Evolutionary conservation across 1,140 invertebrate species (phyloP), one percentile per base, ranked within the genome.

Genomic region (Drosophila obscura): DNA sequence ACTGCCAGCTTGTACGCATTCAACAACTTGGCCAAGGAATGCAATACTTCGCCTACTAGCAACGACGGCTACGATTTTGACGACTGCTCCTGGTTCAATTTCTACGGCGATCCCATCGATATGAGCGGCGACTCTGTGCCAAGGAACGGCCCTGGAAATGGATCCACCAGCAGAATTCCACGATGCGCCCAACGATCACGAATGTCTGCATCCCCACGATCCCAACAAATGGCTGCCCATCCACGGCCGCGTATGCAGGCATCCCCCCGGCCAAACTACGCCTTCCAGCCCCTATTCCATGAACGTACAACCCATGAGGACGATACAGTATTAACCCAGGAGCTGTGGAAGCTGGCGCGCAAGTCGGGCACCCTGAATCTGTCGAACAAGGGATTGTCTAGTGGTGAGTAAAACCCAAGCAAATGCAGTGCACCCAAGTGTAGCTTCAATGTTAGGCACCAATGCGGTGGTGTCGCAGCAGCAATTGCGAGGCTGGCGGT

Each of bases 281-380:
- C 90, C 74, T 83, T 94, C 62, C 93, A 94, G 92, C 93, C 95
- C 43, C 91, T 96, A 35, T 96, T 96, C 91, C 94, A 95, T 84
- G 92, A 93, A 80, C 94, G 95, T 91, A 94, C 94, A 55, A 94
- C 94, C 87, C 92, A 93, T 46, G 94, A 95, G 58, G 95, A 96
- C 76, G 94, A 95, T 62, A 93, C 92, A 59, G 94, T 94, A 82
- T 84, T 97, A 50, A 94, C 96, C 41, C 93, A 93, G 28, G 94
- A 94, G 48, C 90, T 97, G 58, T 94, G 97, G 53, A 95, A 97
- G 92, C 94, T 94, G 72, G 96, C 96, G 4, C 94, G 96, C 79
- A 94, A 94, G 85, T 95, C 95, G 58, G 97, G 97, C 19, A 94
- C 95, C 66, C 92, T 98, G 15, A 96, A 96, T 93, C 93, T 98